Evolutionary conservation across 2,888 invertebrate species (phyloP), one percentile per base, ranked within the genome.

Genomic region (Phortica okadai): DNA sequence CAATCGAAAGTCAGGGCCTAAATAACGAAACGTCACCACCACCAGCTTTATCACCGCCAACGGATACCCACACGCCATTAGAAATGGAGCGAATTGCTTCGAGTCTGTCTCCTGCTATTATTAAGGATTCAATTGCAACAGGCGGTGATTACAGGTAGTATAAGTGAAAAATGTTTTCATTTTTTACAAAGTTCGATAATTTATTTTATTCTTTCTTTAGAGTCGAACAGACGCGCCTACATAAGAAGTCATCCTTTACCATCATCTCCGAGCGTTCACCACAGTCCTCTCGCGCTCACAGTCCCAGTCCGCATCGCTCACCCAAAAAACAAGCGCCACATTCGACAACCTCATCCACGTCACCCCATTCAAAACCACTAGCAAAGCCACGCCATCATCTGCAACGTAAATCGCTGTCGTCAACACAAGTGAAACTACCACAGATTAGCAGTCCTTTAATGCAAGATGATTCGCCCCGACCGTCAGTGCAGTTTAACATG

Each of bases 201-300:
- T 50, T 10, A 21, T 11, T 33, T 2, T 5, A 33, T 33, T 33
- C 33, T 33, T 33, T 33, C 21, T 62, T 25, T 21, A 91, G 91
- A 77, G 90, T 91, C 44, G 89, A 89, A 7, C 89, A 90, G 67
- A 82, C 90, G 2, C 93, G 94, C 78, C 92, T 93, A 77, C 94
- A 95, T 85, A 93, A 93, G 76, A 94, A 94, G 88, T 93, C 94
- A 7, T 94, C 95, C 4, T 95, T 95, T 89, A 94, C 95, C 79
- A 95, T 95, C 81, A 92, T 95, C 77, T 93, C 94, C 14, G 94
- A 94, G 81, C 89, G 92, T 73, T 91, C 93, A 4, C 93, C 94
- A 5, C 90, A 91, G 64, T 91, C 92, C 16, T 93, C 94, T 14
- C 91, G 93, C 6, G 92, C 93, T n/a, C 89, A 91, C 44, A 92